Conservation (phyloP, 2,888 invertebrate genomes). For the Oeneis ivallda region DNA sequence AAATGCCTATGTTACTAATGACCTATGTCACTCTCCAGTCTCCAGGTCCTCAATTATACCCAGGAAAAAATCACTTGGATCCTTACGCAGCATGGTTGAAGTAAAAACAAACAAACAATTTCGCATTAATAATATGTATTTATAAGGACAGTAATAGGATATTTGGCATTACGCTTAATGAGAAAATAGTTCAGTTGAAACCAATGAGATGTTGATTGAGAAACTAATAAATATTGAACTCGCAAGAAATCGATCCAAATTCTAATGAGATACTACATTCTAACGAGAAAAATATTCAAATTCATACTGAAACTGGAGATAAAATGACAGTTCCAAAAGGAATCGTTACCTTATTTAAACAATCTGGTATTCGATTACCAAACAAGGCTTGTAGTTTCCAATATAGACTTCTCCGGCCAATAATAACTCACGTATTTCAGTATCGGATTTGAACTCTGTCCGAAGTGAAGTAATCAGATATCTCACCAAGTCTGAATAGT, state of each 20-base stretch:
- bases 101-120: too few relatives aligned
- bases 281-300: conserved; percentile 24
- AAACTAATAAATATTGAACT: background rate
- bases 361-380: conserved; percentile 22
- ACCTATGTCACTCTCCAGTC: too few relatives aligned
- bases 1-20: too few relatives aligned
- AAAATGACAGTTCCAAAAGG: conserved; percentile 22
- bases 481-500: conserved; percentile 51
- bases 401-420: conserved; percentile 31
- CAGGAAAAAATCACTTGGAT: too few relatives aligned
- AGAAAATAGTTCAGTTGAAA: too few relatives aligned
- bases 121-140: too few relatives aligned
- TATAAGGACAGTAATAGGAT: too few relatives aligned
- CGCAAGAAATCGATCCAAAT: conserved; percentile 10
- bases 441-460: conserved; percentile 56
- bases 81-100: too few relatives aligned
- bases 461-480: conserved; percentile 49
- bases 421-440: conserved; percentile 51
- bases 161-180: too few relatives aligned
- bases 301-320: conserved; percentile 21
- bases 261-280: conserved; percentile 15
- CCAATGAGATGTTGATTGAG: background rate
- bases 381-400: conserved; percentile 19
- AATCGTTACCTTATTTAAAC: conserved; percentile 17
- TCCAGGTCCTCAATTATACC: too few relatives aligned